phyloP scores from a whole-genome alignment of 2,888 invertebrate species.

The Arrhopalites spinosus region DNA sequence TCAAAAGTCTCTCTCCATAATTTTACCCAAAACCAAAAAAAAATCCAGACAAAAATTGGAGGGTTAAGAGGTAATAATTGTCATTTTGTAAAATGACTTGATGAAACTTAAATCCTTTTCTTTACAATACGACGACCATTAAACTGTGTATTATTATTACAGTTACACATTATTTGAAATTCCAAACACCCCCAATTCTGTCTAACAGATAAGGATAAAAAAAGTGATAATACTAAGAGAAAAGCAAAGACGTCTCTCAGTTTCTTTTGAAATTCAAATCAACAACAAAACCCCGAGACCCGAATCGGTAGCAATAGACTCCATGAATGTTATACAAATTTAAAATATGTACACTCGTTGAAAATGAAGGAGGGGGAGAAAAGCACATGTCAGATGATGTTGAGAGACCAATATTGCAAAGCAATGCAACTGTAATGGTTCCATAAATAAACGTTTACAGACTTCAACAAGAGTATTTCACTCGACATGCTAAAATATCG shows the following conservation, averaged over 20 bases:
- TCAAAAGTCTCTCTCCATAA: too few species aligned
- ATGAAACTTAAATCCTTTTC: too few species aligned
- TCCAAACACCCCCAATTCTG: too few species aligned
- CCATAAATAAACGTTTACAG: conserved; percentile 28
- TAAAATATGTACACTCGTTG: neutral
- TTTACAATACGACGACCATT: too few species aligned
- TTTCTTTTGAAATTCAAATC: neutral
- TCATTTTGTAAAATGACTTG: too few species aligned
- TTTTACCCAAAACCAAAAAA: too few species aligned
- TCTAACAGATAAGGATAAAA: too few species aligned
- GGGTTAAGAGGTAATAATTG: too few species aligned
- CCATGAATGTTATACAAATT: neutral
- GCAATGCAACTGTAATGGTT: conserved; percentile 19
- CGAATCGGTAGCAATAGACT: neutral
- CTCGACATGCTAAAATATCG: conserved; percentile 22
- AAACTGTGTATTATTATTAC: too few species aligned
- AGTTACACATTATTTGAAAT: too few species aligned
- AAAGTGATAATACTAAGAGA: too few species aligned
- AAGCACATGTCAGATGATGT: conserved; percentile 20
- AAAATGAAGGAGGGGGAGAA: neutral
- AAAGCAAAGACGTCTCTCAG: neutral
- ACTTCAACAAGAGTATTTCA: conserved; percentile 27
- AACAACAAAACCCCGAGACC: neutral
- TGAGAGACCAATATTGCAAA: conserved; percentile 17
- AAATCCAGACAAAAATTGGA: too few species aligned